These are phyloP conservation scores for Potamilus streckersoni DNA, from an alignment of 1,140 invertebrate species.

Conservation along the genomic window DNA sequence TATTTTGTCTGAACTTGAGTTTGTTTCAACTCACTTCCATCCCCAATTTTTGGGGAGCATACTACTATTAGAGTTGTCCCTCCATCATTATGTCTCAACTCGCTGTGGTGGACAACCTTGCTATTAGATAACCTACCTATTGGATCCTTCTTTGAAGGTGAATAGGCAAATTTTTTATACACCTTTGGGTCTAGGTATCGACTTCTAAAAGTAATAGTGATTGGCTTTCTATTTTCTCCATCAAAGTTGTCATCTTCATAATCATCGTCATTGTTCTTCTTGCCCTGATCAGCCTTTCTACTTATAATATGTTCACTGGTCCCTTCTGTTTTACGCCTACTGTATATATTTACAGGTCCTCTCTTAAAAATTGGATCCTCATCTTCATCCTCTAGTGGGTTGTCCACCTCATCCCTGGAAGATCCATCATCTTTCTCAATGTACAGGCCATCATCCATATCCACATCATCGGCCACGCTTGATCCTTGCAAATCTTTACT, in stretches of 20 bases:
- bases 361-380: not conserved
- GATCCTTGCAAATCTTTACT: constrained; percentile 4
- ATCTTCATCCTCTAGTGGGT: not conserved
- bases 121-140: constrained; percentile 45
- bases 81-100: constrained; percentile 35
- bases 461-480: constrained; percentile 13
- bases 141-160: constrained; percentile 24
- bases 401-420: constrained; percentile 10
- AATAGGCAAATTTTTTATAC: constrained; percentile 31
- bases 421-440: constrained; percentile 30
- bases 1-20: constrained; percentile 29
- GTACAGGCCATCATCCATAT: constrained; percentile 21
- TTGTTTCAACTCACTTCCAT: constrained; percentile 17
- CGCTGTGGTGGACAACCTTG: constrained; percentile 50
- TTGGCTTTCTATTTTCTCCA: not conserved
- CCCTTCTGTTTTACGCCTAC: constrained; percentile 13
- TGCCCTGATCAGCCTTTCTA: too few relatives aligned
- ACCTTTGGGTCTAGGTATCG: constrained; percentile 27
- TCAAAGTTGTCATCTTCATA: too few relatives aligned
- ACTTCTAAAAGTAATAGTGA: constrained; percentile 26
- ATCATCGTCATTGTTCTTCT: too few relatives aligned
- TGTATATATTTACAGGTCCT: constrained; percentile 22
- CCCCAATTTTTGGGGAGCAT: constrained; percentile 37
- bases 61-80: constrained; percentile 52
- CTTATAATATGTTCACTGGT: not conserved